phyloP scores from a whole-genome alignment of 2,888 invertebrate species.

The Eupeodes latifasciatus region DNA sequence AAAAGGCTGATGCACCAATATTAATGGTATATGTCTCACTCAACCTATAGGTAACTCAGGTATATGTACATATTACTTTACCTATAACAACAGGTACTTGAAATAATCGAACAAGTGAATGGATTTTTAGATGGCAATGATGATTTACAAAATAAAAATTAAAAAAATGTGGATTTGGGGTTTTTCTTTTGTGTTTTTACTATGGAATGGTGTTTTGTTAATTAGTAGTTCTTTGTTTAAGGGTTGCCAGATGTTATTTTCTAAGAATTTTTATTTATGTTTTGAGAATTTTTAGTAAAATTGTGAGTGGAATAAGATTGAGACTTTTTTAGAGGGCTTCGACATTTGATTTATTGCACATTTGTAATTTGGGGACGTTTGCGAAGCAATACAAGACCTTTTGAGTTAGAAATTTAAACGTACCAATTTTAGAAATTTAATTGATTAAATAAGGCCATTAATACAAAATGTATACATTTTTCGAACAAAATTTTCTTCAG shows the following conservation, averaged over 20 bases:
- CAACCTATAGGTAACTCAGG: background rate
- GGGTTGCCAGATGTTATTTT: conserved; percentile 42
- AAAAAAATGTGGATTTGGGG: conserved; percentile 49
- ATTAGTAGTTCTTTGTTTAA: conserved; percentile 37
- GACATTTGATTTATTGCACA: too few species aligned
- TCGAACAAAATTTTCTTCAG: too few species aligned
- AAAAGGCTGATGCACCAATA: conserved; percentile 27
- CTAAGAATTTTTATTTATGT: too few species aligned
- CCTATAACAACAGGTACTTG: conserved; percentile 51
- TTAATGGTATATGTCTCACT: background rate
- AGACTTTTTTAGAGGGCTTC: too few species aligned
- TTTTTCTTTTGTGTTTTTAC: conserved; percentile 45
- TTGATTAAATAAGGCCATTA: too few species aligned
- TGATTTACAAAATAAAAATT: background rate
- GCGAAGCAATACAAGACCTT: too few species aligned
- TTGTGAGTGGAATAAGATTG: too few species aligned
- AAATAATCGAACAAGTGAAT: conserved; percentile 67
- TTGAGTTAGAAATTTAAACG: too few species aligned
- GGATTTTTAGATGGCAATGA: conserved; percentile 26
- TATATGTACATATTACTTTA: background rate
- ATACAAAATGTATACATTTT: too few species aligned
- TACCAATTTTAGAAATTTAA: too few species aligned
- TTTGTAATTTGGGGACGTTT: too few species aligned
- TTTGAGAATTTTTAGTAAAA: too few species aligned
- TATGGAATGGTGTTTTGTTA: conserved; percentile 47